Evolutionary conservation across 2,113 vertebrate genomes (phyloP).

Genomic region (Ptilonorhynchus violaceus): DNA sequence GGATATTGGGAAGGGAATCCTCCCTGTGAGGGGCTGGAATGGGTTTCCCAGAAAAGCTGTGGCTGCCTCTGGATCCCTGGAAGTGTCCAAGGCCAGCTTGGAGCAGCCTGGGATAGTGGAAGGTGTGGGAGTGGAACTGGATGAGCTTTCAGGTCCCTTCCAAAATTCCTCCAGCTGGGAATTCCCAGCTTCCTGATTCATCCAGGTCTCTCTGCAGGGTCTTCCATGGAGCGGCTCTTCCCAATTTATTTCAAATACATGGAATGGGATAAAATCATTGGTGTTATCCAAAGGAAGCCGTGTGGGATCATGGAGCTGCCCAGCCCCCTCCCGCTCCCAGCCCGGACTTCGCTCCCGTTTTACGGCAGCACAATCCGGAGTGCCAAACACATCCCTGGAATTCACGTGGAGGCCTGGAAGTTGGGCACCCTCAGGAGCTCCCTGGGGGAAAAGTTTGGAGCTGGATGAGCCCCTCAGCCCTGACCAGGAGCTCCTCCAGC

Average conservation of each 20-base stretch:
- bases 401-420: neutral
- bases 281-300: neutral
- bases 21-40: neutral
- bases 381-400: no score
- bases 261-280: neutral
- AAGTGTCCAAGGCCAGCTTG: neutral
- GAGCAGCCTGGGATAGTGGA: neutral
- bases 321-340: neutral
- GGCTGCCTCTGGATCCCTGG: neutral
- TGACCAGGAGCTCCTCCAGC: neutral
- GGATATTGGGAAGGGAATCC: neutral
- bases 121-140: neutral
- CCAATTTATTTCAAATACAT: neutral
- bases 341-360: neutral
- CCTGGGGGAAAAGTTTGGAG: neutral
- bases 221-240: neutral
- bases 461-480: neutral
- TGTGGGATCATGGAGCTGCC: neutral
- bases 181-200: neutral
- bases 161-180: neutral
- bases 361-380: neutral
- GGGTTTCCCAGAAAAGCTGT: neutral
- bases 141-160: no score
- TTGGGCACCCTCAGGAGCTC: neutral
- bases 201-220: neutral